phyloP scores from a whole-genome alignment of 2,797 vertebrate species.

The Linurgus olivaceus region DNA sequence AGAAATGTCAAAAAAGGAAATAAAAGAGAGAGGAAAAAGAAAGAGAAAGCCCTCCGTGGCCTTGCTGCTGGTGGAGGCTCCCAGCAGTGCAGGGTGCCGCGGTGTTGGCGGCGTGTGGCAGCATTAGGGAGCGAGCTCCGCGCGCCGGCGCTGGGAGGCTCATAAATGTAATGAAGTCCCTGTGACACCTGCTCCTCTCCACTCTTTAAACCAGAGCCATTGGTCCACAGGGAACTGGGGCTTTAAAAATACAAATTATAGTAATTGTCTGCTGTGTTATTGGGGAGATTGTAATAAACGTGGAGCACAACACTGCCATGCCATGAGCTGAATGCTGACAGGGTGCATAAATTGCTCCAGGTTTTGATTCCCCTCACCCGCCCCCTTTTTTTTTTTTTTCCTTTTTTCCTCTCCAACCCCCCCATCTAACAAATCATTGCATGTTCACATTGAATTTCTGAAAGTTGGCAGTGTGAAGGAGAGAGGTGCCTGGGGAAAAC shows the following conservation, averaged over 20 bases:
- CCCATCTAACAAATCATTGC: background rate
- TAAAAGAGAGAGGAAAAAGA: background rate
- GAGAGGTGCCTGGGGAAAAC: background rate
- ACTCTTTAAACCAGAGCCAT: constrained; percentile 71
- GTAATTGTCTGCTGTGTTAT: constrained; percentile 77
- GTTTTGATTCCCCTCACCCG: background rate
- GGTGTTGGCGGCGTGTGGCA: constrained; percentile 72
- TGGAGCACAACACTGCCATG: background rate
- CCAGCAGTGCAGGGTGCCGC: constrained; percentile 78
- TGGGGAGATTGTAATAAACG: constrained; percentile 66
- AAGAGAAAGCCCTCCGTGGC: constrained; percentile 41
- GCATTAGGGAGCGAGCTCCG: constrained; percentile 36
- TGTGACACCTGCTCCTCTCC: constrained; percentile 90
- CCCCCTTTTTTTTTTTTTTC: fast-evolving
- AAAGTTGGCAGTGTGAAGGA: background rate
- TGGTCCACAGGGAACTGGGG: constrained; percentile 65
- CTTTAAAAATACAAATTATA: constrained; percentile 83
- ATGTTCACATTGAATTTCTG: background rate
- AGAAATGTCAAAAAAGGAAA: background rate
- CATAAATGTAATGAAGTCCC: constrained; percentile 75
- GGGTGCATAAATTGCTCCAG: constrained; percentile 41
- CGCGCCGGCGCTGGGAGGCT: constrained; percentile 55
- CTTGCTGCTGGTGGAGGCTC: constrained; percentile 65
- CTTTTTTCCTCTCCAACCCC: background rate
- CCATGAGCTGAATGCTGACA: constrained; percentile 7